Evolutionary conservation across 2,888 invertebrate genomes (phyloP), one percentile per base, ranked within the genome.

Genomic region (Catocala sponsa): DNA sequence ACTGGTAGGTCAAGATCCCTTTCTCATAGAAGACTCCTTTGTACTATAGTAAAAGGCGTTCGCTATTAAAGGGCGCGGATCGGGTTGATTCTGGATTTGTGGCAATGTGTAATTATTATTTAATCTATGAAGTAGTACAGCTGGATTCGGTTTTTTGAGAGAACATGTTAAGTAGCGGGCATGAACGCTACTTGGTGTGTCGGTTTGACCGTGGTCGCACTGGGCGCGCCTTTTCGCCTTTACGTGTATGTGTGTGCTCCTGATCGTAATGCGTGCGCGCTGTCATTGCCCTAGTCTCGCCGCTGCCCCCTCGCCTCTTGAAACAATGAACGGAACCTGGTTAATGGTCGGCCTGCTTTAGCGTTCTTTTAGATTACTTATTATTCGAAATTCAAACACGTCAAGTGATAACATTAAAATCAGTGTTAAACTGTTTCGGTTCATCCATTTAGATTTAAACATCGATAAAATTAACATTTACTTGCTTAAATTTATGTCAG

Each of bases 1-100:
- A 94, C 94, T 94, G 94, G 94, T 94, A 94, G 92, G 91, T 94
- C 94, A 92, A 92, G 94, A 92, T 92, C 90, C 92, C 89, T 92
- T 94, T 94, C 94, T 94, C 93, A 94, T 94, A 94, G 93, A 94
- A 86, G 83, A 90, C 72, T 84, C 87, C 79, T 92, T 93, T 92
- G 91, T 93, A 84, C 84, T 78, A 88, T 93, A 92, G 92, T 91
- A 89, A 92, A 92, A 91, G 88, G 88, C 91, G 89, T 90, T 85
- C 80, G 84, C 90, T 91, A 91, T 91, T 87, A 89, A 91, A 91
- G 91, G 94, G 94, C 88, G 85, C 84, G 83, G 87, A 83, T 87
- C 88, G 86, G 85, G 87, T 89, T 83, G 81, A 86, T 81, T 85
- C 85, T 79, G 82, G 82, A 84, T 83, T 80, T 80, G 75, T 79